phyloP scores from a whole-genome alignment of 2,113 vertebrate genomes.

The Nettapus auritus region DNA sequence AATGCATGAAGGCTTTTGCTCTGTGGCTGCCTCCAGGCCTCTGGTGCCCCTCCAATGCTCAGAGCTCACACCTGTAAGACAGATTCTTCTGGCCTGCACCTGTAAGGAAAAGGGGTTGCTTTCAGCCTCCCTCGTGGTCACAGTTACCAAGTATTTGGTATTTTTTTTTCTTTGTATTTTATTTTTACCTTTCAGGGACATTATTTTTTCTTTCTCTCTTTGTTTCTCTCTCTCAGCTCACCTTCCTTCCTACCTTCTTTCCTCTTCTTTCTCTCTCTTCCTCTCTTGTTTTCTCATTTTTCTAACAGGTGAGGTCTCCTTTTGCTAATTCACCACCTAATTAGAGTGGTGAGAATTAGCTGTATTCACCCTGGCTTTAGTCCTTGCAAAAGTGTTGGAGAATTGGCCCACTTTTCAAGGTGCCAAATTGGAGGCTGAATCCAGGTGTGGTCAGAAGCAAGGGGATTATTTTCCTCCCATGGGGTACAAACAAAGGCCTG shows the following conservation, averaged over 20 bases:
- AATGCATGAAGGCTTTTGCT: background rate
- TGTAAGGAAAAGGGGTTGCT: background rate
- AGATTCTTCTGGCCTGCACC: background rate
- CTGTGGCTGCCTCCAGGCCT: accelerated
- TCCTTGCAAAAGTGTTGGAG: slow-evolving; percentile 35
- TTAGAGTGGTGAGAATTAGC: slow-evolving; percentile 65
- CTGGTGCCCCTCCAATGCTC: background rate
- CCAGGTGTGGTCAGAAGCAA: slow-evolving; percentile 67
- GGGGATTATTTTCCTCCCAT: slow-evolving; percentile 73
- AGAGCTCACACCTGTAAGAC: background rate
- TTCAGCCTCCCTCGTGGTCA: background rate
- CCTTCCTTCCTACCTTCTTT: background rate
- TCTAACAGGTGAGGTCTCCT: slow-evolving; percentile 45
- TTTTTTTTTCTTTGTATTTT: background rate
- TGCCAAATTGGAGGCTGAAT: slow-evolving; percentile 68
- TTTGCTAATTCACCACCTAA: slow-evolving; percentile 44
- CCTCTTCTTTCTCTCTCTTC: background rate
- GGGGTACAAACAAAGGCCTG: slow-evolving; percentile 69
- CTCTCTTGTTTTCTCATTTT: background rate
- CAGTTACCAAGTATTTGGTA: background rate
- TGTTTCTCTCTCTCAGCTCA: no score
- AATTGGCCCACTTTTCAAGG: slow-evolving; percentile 70
- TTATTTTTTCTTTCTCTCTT: background rate
- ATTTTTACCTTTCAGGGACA: background rate
- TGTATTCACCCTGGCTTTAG: slow-evolving; percentile 67